phyloP scores from a whole-genome alignment of 2,797 vertebrate genomes.

The Acanthiza pusilla region DNA sequence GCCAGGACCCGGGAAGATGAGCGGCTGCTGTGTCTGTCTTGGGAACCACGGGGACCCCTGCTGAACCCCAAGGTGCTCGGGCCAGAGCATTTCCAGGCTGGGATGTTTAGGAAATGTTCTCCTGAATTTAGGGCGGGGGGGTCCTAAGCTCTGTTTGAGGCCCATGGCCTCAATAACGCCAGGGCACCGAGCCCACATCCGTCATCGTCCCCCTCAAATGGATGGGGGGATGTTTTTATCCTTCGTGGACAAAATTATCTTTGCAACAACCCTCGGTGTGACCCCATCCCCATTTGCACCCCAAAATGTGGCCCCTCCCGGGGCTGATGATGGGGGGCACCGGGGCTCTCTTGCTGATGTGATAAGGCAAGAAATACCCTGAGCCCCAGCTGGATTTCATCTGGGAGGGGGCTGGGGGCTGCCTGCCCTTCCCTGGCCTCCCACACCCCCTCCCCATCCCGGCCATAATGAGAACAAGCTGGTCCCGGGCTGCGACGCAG shows the following conservation, averaged over 20 bases:
- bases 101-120: neutral
- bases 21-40: neutral
- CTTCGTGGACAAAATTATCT: neutral
- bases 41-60: neutral
- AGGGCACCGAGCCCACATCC: neutral
- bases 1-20: neutral
- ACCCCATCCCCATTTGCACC: neutral
- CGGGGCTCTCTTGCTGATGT: neutral
- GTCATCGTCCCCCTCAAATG: fast-evolving
- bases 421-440: constrained; percentile 5
- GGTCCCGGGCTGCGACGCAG: constrained; percentile 57
- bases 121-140: neutral
- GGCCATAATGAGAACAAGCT: constrained; percentile 91
- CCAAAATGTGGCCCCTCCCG: neutral
- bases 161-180: fast-evolving
- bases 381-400: neutral
- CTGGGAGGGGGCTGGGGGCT: neutral
- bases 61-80: neutral
- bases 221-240: no score
- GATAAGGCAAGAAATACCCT: neutral
- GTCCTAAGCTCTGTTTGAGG: neutral
- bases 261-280: neutral
- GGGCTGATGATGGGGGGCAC: neutral
- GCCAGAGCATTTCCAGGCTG: neutral
- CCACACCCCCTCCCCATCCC: constrained; percentile 71